These are phyloP conservation scores for Ochropacha duplaris DNA, from an alignment of 2,888 invertebrate genomes.

Conservation along the genomic window DNA sequence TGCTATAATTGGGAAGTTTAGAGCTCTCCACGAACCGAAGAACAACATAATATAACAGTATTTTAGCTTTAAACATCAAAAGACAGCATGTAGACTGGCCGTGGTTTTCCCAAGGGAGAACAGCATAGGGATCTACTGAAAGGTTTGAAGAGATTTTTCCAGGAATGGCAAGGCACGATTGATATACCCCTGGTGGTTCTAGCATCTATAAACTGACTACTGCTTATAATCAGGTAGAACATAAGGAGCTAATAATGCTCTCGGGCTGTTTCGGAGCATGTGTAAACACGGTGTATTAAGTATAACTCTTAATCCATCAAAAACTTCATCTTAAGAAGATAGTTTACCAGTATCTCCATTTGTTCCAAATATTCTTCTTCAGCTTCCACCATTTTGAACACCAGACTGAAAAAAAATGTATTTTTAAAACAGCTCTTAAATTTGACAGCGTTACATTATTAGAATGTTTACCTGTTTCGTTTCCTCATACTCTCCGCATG, in stretches of 20 bases:
- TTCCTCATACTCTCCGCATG: slow-evolving; percentile 97
- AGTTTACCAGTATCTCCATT: slow-evolving; percentile 86
- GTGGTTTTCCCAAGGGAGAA: no score
- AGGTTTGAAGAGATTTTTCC: no score
- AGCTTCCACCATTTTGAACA: slow-evolving; percentile 95
- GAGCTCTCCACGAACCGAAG: no score
- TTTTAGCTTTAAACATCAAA: no score
- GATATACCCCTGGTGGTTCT: no score
- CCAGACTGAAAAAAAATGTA: slow-evolving; percentile 84
- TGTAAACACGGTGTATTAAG: background rate
- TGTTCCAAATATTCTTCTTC: slow-evolving; percentile 97
- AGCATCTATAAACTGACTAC: no score
- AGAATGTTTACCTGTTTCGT: slow-evolving; percentile 86
- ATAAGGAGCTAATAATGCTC: background rate
- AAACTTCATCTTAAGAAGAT: background rate
- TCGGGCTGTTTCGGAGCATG: background rate
- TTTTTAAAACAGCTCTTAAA: background rate
- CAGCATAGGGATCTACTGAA: no score
- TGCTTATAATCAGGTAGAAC: no score
- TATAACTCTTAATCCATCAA: background rate
- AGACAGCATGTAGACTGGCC: no score
- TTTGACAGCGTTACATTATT: background rate
- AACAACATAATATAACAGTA: no score
- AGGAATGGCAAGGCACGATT: no score
- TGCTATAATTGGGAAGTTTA: no score